Evolutionary conservation across 2,113 vertebrate species (phyloP).

Genomic region (Bufo gargarizans): DNA sequence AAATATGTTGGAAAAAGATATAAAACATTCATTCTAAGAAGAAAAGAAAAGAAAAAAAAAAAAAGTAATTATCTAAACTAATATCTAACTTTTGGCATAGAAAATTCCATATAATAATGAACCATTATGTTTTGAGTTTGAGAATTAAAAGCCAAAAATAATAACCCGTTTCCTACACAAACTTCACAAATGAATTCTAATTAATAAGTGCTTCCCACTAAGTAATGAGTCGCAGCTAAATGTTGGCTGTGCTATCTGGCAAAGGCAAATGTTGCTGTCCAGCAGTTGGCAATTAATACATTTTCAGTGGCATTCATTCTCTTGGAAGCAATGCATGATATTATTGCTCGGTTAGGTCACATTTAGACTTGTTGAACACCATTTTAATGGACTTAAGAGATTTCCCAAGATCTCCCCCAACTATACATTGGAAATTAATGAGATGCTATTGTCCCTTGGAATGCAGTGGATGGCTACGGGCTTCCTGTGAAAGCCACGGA

Average conservation of each 20-base stretch:
- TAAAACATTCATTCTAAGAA: too few species aligned
- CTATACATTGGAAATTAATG: conserved; percentile 44
- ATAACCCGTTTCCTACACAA: not conserved
- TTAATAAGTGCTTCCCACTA: not conserved
- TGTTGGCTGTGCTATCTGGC: not conserved
- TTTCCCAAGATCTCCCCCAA: conserved; percentile 1
- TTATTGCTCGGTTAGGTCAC: conserved; percentile 2
- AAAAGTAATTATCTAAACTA: too few species aligned
- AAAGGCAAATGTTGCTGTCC: not conserved
- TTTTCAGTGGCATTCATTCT: not conserved
- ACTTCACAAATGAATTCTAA: not conserved
- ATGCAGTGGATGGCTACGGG: not conserved
- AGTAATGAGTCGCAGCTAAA: not conserved
- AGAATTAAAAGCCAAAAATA: not conserved
- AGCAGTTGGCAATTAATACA: conserved; percentile 27
- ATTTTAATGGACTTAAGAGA: conserved; percentile 17
- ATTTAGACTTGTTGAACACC: conserved; percentile 32
- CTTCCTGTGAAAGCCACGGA: conserved; percentile 9
- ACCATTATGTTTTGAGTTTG: not conserved
- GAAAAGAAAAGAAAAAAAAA: too few species aligned
- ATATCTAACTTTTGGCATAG: not conserved
- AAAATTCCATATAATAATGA: not conserved
- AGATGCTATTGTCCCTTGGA: conserved; percentile 29
- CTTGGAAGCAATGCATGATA: conserved; percentile 22
- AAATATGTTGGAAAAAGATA: too few species aligned